Base-by-base conservation (phyloP, 1,140 invertebrate species). In the Drosophila santomea region DNA sequence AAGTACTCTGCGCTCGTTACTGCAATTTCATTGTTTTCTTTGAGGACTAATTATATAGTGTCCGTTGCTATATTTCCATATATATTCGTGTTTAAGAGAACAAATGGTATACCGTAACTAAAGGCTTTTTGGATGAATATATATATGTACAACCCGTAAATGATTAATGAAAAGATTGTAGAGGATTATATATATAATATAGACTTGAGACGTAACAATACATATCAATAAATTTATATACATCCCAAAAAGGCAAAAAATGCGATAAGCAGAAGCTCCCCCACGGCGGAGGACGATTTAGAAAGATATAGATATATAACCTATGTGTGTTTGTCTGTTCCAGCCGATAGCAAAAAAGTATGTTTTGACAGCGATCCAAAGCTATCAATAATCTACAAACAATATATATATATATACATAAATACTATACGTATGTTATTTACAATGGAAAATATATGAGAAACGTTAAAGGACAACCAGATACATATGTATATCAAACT, bases 211-310 rank as follows among this genome's bases (percentile, higher is more conserved):
- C 50, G 84, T 91, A 81, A 81, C 78, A 85, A 91, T 90, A 88
- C 85, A 91, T 91, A 91, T 91, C 90, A 91, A 80, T 89, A 89
- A 82, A 74, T 79, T 86, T 89, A 89, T 75, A 84, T 41, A 69
- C 54, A 58, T 28, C 59, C 55, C 64, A 17, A 20, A 41, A 35
- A 56, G 36, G 35, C 44, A 28, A 20, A 48, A 15, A 61, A 57
- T 41, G 48, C 20, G 64, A 75, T 14, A 10, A 4, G 23, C 23
- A 25, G 23, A 25, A 25, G 23, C 23, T 25, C 23, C 23, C 28
- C 28, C 28, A 32, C 28, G 28, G 28, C 28, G 28, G 2, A 44
- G 32, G 20, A 17, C 14, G 47, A 61, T 61, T 23, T 35, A 68
- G 11, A 12, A 28, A 38, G 62, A 44, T 61, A 48, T 25, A 48